Base-by-base conservation (phyloP, 2,888 invertebrate species). In the Cataglyphis albicans region DNA sequence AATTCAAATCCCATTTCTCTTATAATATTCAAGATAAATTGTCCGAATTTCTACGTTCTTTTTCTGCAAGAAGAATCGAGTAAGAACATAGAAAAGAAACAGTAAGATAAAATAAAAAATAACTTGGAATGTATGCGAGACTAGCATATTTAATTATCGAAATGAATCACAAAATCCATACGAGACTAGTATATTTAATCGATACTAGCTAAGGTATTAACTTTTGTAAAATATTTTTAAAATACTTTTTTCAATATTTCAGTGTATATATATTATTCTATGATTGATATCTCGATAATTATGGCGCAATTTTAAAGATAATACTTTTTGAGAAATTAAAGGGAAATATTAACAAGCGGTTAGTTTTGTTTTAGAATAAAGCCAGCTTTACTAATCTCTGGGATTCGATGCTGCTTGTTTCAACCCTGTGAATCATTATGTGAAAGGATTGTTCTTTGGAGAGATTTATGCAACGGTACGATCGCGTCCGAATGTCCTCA, bases 401-500 rank as follows among this genome's bases (percentile, higher is more conserved):
- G 1, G 7, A 44, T 7, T 18, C 61, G 32, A 44, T 15, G 12
- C 9, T 15, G 41, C 10, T 32, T 15, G 5, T 48, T 6, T 32
- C 44, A 21, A 48, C 32, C 32, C 3, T 15, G 32, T 12, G 44
- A 21, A 12, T 21, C 44, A 12, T 25, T 9, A 4, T 4, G 9
- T 38, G 38, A 10, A 4, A 57, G 7, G 3, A 21, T 32, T 4
- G 41, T 12, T 0, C n/a, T 9, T 44, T 70, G 70, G 1, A 18
- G 48, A n/a, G 4, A 6, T 21, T 59, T 80, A 6, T 70, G 78
- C 44, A 78, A 21, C 18, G 25, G 18, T 7, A 44, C 59, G 2
- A 48, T 80, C 44, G 35, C 44, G 0, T 35, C 78, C 44, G 78
- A 44, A 5, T 78, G 67, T n/a, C 41, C 76, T 57, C 67, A 76